Evolutionary conservation across 2,888 invertebrate genomes (phyloP).

Genomic region (Entomobrya multifasciata): DNA sequence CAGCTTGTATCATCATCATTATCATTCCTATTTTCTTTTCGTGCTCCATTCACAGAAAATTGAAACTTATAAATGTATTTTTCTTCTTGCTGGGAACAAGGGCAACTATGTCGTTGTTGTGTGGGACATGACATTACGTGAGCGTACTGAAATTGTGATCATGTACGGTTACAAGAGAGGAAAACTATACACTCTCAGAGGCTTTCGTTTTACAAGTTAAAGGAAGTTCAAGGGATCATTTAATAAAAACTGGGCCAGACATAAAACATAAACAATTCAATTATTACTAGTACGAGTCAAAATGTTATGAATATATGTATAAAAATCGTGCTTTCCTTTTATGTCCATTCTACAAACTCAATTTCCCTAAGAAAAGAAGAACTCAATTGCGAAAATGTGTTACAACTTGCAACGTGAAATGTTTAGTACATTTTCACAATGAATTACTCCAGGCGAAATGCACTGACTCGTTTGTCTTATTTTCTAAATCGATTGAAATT

Average conservation of each 20-base stretch:
- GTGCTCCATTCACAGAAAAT: too few species aligned
- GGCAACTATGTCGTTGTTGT: conserved; percentile 30
- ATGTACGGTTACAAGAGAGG: neutral
- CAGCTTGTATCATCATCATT: neutral
- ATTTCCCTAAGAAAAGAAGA: conserved; percentile 36
- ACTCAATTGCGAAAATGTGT: conserved; percentile 33
- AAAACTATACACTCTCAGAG: too few species aligned
- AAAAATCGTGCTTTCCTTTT: neutral
- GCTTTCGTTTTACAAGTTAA: neutral
- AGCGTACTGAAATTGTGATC: neutral
- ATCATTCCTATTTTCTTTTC: neutral
- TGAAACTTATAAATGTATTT: too few species aligned
- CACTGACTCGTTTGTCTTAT: neutral
- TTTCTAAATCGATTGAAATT: conserved; percentile 1
- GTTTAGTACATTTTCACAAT: too few species aligned
- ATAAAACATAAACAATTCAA: conserved; percentile 13
- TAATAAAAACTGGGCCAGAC: neutral
- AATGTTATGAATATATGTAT: too few species aligned
- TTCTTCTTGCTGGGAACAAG: conserved; percentile 18
- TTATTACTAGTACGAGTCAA: too few species aligned
- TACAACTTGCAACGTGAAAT: too few species aligned
- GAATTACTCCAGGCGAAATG: neutral
- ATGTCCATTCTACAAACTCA: neutral
- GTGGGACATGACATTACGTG: too few species aligned
- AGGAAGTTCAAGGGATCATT: neutral